Conservation (phyloP, 1,140 invertebrate genomes). For the Physella acuta region DNA sequence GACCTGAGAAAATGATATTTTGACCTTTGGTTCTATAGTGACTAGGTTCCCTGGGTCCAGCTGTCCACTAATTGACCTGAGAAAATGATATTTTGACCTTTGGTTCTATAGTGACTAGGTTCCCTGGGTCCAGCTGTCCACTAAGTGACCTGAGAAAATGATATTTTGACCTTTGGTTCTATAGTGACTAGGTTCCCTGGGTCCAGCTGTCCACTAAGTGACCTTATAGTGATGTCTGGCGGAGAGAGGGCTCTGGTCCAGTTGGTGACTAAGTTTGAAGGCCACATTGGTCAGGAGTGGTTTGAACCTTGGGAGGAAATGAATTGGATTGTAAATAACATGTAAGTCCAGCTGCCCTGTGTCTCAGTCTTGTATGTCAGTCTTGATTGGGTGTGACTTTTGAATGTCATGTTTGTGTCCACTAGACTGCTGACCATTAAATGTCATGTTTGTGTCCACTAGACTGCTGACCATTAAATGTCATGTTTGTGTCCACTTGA, state of each 20-base stretch:
- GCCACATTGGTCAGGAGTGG: conserved; percentile 59
- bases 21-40: too few relatives aligned
- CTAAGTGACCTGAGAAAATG: conserved; percentile 54
- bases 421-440: too few relatives aligned
- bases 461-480: too few relatives aligned
- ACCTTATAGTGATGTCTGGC: conserved; percentile 52
- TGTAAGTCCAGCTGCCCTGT: too few relatives aligned
- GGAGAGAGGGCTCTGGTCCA: conserved; percentile 38
- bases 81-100: too few relatives aligned
- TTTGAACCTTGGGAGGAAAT: conserved; percentile 60
- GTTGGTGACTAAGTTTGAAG: conserved; percentile 51
- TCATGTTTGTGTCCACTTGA: too few relatives aligned
- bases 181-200: conserved; percentile 52
- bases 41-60: conserved; percentile 46
- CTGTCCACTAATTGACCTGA: conserved; percentile 48
- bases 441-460: too few relatives aligned
- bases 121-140: conserved; percentile 43
- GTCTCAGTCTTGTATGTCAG: neutral
- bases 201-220: conserved; percentile 43
- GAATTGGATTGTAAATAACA: conserved; percentile 57
- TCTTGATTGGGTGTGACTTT: neutral
- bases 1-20: too few relatives aligned
- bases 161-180: conserved; percentile 18
- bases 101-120: conserved; percentile 44
- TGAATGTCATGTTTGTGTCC: too few relatives aligned